Percentiles rank a stretch among this genome's conserved stretches.
These are phyloP conservation scores for Apostichopus japonicus DNA, from an alignment of 35 echinoderm and acorn worm species.

Conservation along the genomic window DNA sequence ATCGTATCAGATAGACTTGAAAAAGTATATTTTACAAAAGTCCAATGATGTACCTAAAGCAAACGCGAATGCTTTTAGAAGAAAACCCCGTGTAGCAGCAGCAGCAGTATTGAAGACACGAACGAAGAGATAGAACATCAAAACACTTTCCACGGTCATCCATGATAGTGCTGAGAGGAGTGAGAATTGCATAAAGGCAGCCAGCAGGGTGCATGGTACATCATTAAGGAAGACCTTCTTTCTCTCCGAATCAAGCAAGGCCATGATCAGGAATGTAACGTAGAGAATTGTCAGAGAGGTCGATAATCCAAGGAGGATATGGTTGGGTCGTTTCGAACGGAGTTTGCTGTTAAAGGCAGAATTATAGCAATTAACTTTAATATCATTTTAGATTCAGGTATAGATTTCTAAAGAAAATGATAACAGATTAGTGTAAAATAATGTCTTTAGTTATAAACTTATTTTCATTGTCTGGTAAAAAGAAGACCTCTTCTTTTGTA, in stretches of 20 bases:
- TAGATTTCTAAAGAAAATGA: too few species aligned
- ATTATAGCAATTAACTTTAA: too few species aligned
- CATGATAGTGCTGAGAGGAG: constrained; percentile 30
- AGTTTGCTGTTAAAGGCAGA: constrained; percentile 14
- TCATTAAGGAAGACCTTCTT: neutral
- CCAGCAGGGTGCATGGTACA: neutral
- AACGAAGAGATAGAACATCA: constrained; percentile 31
- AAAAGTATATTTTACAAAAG: too few species aligned
- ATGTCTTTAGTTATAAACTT: too few species aligned
- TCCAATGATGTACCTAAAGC: neutral
- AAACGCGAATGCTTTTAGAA: neutral
- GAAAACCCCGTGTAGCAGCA: neutral
- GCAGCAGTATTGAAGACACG: neutral
- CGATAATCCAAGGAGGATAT: constrained; percentile 2
- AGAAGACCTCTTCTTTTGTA: too few species aligned
- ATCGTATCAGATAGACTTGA: too few species aligned
- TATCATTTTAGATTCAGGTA: too few species aligned
- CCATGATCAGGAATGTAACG: constrained; percentile 32
- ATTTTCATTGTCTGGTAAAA: too few species aligned
- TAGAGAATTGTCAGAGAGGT: neutral
- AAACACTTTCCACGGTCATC: constrained; percentile 11
- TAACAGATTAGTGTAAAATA: too few species aligned
- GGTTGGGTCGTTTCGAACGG: constrained; percentile 27
- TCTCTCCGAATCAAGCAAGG: constrained; percentile 37
- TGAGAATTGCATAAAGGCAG: constrained; percentile 27